Percentiles rank a stretch among this genome's conserved stretches.
Conservation (phyloP, 2,113 vertebrate species). For the Nothocercus julius region DNA sequence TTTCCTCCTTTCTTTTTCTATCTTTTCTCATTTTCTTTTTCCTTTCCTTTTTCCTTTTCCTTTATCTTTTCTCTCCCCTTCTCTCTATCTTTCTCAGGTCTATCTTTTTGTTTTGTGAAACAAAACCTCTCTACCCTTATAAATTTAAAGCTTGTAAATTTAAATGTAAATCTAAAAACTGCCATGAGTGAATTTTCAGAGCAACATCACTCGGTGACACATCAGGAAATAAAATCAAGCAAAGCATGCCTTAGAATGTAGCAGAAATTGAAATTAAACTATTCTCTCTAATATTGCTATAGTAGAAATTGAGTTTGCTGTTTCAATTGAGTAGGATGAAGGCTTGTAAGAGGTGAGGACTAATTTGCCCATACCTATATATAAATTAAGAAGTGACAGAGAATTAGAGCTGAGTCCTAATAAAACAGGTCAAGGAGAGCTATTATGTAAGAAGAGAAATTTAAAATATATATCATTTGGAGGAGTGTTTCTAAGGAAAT, state of each 20-base stretch:
- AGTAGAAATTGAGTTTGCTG: background rate
- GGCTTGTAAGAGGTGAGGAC: rapidly evolving
- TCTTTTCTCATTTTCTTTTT: too few relatives aligned
- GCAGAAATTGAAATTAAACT: background rate
- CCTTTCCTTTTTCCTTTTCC: too few relatives aligned
- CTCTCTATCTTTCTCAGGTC: background rate
- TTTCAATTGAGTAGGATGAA: background rate
- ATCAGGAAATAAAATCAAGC: background rate
- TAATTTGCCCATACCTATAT: background rate
- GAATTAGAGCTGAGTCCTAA: background rate
- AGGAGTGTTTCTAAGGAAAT: background rate
- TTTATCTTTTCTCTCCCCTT: too few relatives aligned
- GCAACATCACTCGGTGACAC: background rate
- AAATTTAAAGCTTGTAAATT: background rate
- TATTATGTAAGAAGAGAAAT: background rate
- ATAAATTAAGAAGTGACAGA: background rate
- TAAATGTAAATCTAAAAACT: background rate
- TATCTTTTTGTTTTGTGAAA: background rate
- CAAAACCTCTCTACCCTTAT: background rate
- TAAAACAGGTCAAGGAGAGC: background rate
- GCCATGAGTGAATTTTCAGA: background rate
- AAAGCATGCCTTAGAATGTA: background rate
- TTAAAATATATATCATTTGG: background rate
- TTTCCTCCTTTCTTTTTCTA: too few relatives aligned
- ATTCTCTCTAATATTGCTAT: background rate